Evolutionary conservation across 2,797 vertebrate species (phyloP).

Genomic region (Notamacropus eugenii): DNA sequence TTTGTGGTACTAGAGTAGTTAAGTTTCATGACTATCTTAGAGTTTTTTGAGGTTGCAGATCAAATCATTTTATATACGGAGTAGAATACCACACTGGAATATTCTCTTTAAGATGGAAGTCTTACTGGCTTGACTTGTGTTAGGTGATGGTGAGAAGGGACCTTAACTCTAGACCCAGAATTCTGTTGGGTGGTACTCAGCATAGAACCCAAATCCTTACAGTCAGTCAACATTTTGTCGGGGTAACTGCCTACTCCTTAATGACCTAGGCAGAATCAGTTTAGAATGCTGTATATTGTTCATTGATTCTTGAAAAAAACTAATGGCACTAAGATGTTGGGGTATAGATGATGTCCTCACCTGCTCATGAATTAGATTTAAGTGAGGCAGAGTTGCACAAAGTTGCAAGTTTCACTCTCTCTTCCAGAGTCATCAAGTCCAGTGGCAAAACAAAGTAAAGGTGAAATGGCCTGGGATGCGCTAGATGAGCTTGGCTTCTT

Average conservation of each 20-base stretch:
- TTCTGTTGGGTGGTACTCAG: neutral
- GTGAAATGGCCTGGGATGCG: neutral
- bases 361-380: neutral
- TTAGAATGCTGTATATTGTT: neutral
- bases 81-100: constrained; percentile 22
- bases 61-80: constrained; percentile 50
- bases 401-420: neutral
- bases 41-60: constrained; percentile 58
- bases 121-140: neutral
- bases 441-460: neutral
- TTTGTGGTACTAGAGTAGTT: constrained; percentile 69
- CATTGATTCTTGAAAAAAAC: neutral
- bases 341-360: neutral
- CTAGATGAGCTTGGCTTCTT: neutral
- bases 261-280: neutral
- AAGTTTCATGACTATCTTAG: constrained; percentile 68
- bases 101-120: constrained; percentile 24
- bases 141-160: constrained; percentile 14
- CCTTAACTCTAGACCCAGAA: neutral
- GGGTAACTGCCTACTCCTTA: neutral
- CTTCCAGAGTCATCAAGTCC: neutral
- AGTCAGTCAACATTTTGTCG: neutral
- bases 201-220: neutral
- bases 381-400: neutral
- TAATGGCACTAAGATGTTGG: too few species aligned